Evolutionary conservation across 2,113 vertebrate genomes (phyloP).

Genomic region (Cheilinus undulatus): DNA sequence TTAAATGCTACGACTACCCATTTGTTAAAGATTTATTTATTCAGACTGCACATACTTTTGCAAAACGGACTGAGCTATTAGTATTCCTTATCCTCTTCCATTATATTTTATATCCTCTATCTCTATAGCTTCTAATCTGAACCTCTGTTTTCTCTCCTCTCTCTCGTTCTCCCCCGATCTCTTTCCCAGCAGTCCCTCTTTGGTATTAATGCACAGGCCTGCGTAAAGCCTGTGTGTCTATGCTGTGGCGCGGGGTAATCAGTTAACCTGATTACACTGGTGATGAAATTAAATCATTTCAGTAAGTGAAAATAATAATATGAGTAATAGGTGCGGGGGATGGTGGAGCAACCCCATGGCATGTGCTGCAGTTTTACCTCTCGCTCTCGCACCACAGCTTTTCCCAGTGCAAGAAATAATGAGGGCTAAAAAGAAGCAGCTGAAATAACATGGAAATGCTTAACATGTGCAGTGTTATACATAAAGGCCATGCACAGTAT

Average conservation of each 20-base stretch:
- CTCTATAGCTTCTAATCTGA: neutral
- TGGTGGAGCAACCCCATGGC: conserved; percentile 49
- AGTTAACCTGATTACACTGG: conserved; percentile 82
- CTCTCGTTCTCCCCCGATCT: conserved; percentile 33
- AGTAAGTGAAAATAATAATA: conserved; percentile 83
- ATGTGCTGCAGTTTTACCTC: conserved; percentile 55
- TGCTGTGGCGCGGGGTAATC: conserved; percentile 72
- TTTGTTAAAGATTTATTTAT: conserved; percentile 61
- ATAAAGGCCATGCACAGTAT: conserved; percentile 9
- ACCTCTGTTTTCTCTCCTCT: neutral
- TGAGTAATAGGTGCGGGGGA: conserved; percentile 73
- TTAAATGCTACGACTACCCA: conserved; percentile 49
- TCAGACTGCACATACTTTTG: conserved; percentile 1
- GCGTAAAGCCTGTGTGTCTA: conserved; percentile 69
- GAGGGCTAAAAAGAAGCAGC: conserved; percentile 25
- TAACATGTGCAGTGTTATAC: conserved; percentile 3
- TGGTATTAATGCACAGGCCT: conserved; percentile 65
- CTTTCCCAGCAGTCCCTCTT: conserved; percentile 29
- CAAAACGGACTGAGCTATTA: neutral
- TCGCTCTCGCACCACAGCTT: conserved; percentile 9
- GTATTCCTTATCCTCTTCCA: conserved; percentile 18
- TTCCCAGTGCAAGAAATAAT: conserved; percentile 14
- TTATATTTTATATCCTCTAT: conserved; percentile 2
- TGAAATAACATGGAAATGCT: conserved; percentile 40
- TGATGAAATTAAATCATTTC: conserved; percentile 84